phyloP scores from a whole-genome alignment of 2,797 vertebrate species.

The Pangasius krempfi region DNA sequence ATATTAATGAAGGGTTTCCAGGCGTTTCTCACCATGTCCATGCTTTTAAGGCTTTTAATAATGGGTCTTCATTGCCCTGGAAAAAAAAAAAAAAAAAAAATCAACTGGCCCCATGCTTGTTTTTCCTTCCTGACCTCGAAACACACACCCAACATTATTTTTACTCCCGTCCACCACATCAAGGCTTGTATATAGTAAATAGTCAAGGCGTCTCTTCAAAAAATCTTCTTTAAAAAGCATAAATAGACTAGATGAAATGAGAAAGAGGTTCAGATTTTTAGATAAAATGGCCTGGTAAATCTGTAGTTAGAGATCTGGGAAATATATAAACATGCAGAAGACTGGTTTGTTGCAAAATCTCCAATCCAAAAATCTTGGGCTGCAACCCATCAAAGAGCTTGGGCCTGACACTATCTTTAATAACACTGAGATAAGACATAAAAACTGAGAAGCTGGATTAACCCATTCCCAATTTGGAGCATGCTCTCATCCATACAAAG shows the following conservation, averaged over 20 bases:
- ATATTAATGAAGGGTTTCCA: background rate
- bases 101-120: background rate
- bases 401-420: background rate
- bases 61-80: background rate
- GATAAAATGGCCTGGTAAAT: background rate
- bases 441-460: background rate
- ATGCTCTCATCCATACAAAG: background rate
- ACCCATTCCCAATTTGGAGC: background rate
- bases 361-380: background rate
- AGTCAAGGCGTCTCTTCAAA: conserved; percentile 37
- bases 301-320: background rate
- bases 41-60: conserved; percentile 4
- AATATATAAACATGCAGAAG: conserved; percentile 11
- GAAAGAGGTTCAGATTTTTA: background rate
- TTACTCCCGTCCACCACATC: conserved; percentile 11
- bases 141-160: conserved; percentile 24
- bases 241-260: background rate
- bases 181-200: conserved; percentile 1
- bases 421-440: background rate
- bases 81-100: background rate
- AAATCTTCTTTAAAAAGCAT: conserved; percentile 2
- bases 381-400: background rate
- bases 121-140: conserved; percentile 6
- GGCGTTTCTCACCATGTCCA: background rate
- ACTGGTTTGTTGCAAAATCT: background rate